Conservation (phyloP, 2,888 invertebrate species). For the Zhuqinia jingwanae region DNA sequence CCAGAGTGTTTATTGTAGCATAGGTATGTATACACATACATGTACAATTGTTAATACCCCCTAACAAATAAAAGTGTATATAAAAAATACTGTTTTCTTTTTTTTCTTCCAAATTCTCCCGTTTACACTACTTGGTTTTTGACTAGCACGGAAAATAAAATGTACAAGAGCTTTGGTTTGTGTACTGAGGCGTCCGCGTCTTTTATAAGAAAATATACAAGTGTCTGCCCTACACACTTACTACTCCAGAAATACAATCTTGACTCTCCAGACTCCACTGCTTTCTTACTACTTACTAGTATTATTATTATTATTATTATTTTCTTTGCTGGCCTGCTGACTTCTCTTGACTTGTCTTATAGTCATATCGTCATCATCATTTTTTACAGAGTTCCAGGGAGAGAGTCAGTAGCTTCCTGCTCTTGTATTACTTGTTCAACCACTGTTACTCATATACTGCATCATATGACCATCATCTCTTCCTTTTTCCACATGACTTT, state of each 20-base stretch:
- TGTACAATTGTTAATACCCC: no score
- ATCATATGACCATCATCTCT: constrained; percentile 16
- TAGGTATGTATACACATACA: neutral
- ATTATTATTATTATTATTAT: no score
- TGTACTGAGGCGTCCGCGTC: neutral
- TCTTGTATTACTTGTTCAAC: neutral
- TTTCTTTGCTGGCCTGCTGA: constrained; percentile 17
- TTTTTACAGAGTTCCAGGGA: neutral
- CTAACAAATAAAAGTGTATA: neutral
- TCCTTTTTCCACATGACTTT: constrained; percentile 29
- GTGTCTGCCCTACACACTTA: no score
- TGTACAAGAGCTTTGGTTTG: constrained; percentile 1
- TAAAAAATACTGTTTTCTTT: neutral
- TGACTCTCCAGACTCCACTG: neutral
- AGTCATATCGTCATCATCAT: neutral
- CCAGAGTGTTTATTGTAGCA: no score
- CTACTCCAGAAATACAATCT: neutral
- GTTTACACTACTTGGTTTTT: neutral
- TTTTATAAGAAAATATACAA: no score
- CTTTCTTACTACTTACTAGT: neutral
- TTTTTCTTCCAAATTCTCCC: neutral
- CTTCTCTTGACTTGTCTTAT: constrained; percentile 30
- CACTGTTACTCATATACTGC: no score
- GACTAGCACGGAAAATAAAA: neutral
- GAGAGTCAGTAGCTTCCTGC: neutral